These are phyloP conservation scores for Hemibagrus wyckioides DNA, from an alignment of 2,113 vertebrate genomes.

Conservation along the genomic window DNA sequence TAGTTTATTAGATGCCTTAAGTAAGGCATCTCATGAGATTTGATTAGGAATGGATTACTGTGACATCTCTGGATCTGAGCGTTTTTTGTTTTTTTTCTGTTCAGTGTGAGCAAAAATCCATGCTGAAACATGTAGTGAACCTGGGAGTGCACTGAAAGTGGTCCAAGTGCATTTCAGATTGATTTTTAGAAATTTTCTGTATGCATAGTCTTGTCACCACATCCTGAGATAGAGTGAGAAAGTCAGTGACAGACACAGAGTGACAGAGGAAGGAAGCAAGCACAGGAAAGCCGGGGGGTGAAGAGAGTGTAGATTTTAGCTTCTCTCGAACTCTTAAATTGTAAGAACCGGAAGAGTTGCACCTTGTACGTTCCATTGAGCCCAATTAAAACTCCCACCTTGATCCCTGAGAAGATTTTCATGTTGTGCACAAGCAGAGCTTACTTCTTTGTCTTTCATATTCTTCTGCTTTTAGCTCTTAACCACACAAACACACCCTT, in stretches of 20 bases:
- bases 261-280: conserved; percentile 44
- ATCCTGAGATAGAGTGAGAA: conserved; percentile 49
- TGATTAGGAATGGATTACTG: background rate
- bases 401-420: background rate
- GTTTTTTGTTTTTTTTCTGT: conserved; percentile 24
- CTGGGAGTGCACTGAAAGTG: background rate
- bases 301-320: conserved; percentile 11
- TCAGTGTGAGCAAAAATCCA: background rate
- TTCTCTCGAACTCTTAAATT: conserved; percentile 4
- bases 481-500: conserved; percentile 28
- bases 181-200: conserved; percentile 4
- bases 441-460: conserved; percentile 7
- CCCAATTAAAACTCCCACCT: too few relatives aligned
- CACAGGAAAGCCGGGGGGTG: conserved; percentile 40
- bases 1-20: too few relatives aligned
- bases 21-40: background rate
- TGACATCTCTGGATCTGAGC: background rate
- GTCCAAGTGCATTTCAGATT: background rate
- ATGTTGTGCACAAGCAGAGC: background rate
- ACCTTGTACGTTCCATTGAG: background rate
- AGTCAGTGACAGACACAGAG: conserved; percentile 19
- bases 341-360: background rate
- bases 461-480: conserved; percentile 1
- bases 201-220: conserved; percentile 47
- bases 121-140: background rate